A percentile compares a stretch with the other conserved stretches of the same genome.
phyloP scores from a whole-genome alignment of 2,888 invertebrate genomes.

The Eupithecia vulgata region DNA sequence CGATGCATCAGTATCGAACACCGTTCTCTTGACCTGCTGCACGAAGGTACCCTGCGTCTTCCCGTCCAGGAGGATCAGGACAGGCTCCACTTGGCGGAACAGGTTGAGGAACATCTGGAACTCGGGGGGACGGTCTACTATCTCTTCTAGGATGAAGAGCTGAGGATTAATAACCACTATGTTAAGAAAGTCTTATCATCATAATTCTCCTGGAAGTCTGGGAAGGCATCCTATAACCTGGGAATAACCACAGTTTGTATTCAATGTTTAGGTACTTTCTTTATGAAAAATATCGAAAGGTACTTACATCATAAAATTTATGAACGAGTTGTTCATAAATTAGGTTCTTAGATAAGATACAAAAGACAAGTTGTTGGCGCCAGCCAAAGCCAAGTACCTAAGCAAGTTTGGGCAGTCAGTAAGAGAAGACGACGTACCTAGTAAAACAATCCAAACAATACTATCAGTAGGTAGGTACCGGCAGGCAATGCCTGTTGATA shows the following conservation, averaged over 20 bases:
- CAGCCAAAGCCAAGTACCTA: too few relatives aligned
- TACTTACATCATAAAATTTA: too few relatives aligned
- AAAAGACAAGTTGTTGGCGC: too few relatives aligned
- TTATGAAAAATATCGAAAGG: not conserved
- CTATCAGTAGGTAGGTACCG: too few relatives aligned
- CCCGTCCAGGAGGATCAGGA: constrained; percentile 81
- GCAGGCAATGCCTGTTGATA: too few relatives aligned
- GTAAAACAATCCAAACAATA: too few relatives aligned
- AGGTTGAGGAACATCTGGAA: constrained; percentile 84
- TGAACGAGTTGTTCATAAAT: not conserved
- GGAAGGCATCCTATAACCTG: not conserved
- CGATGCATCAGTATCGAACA: constrained; percentile 60
- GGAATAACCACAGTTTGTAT: too few relatives aligned
- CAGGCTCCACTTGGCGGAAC: constrained; percentile 85
- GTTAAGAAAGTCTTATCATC: not conserved
- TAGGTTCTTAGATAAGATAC: not conserved
- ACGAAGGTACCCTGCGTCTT: constrained; percentile 81
- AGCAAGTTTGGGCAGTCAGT: not conserved
- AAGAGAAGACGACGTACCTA: too few relatives aligned
- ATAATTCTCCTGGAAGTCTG: not conserved
- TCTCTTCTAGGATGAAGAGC: constrained; percentile 88
- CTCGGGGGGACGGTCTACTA: constrained; percentile 85
- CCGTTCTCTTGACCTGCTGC: constrained; percentile 70
- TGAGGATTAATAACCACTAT: constrained; percentile 49
- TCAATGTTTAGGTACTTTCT: not conserved